A percentile compares a stretch with the other conserved stretches of the same genome.
Evolutionary conservation across 2,888 invertebrate species (phyloP).

Genomic region (Malthinus seriepunctatus): DNA sequence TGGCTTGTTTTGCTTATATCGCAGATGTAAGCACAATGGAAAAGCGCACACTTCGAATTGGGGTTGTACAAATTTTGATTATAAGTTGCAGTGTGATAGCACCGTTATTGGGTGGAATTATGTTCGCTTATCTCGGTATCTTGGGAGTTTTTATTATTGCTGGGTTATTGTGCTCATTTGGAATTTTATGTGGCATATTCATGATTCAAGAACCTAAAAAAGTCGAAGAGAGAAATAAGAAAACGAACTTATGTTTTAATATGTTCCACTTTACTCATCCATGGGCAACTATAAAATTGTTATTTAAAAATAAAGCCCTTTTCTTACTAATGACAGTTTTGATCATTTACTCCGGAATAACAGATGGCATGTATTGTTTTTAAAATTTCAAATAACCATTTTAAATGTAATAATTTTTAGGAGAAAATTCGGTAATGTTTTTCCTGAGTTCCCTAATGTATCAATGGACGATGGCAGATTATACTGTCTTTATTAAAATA

Average conservation of each 20-base stretch:
- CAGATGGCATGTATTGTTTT: conserved; percentile 37
- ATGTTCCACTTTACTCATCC: conserved; percentile 45
- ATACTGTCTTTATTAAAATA: conserved; percentile 61
- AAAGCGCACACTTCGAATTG: conserved; percentile 64
- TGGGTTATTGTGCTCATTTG: conserved; percentile 41
- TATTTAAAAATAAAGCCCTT: conserved; percentile 39
- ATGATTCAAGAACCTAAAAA: conserved; percentile 43
- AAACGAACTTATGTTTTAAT: conserved; percentile 37
- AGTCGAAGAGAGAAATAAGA: conserved; percentile 1
- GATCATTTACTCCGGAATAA: conserved; percentile 33
- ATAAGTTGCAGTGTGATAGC: conserved; percentile 41
- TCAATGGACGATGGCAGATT: conserved; percentile 63
- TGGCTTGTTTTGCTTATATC: conserved; percentile 52
- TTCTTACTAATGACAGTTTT: conserved; percentile 36
- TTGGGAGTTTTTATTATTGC: conserved; percentile 43
- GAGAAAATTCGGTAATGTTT: conserved; percentile 63
- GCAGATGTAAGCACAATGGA: conserved; percentile 58
- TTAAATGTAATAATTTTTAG: conserved; percentile 55
- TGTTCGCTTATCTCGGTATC: conserved; percentile 46
- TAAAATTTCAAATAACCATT: conserved; percentile 9
- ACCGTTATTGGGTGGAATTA: conserved; percentile 44
- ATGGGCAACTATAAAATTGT: conserved; percentile 36
- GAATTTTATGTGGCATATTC: conserved; percentile 45
- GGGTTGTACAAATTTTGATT: conserved; percentile 55
- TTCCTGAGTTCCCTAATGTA: conserved; percentile 62